Evolutionary conservation across 37 sponge, comb jelly and placozoan species (phyloP), one percentile per base, ranked within the genome.

Genomic region (Ephydatia muelleri): DNA sequence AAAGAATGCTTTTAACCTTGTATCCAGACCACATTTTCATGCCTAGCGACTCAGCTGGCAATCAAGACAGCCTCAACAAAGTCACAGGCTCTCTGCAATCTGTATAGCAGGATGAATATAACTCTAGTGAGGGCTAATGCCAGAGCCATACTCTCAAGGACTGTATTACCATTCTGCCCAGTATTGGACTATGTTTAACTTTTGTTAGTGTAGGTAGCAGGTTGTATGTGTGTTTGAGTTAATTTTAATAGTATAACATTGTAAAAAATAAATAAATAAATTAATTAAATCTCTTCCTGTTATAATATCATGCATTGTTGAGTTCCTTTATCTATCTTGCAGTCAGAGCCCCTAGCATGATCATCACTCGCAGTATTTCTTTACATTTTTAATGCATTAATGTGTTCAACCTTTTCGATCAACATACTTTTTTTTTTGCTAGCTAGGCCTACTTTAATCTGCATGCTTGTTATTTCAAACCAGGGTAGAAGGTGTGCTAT

Each of bases 51-150:
- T 57, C 9, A 57, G 57, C 57, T 57, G 57, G 57, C 57, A 57
- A 57, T 57, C 57, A 57, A 57, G 57, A 57, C 57, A 57, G 57
- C 57, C 57, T 57, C 57, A 57, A 57, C 57, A 57, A 57, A 57
- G 57, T 57, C 57, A 57, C 57, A 57, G 57, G 57, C 57, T 57
- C 57, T 57, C 57, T 57, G 57, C 57, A 57, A 57, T 57, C 57
- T 57, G 57, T 57, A 57, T 57, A 57, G 57, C 57, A 57, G 57
- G 57, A 57, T 57, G 57, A 57, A 57, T 21, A 57, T 57, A 57
- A 57, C 57, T 21, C 9, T 57, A 57, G 57, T 57, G 57, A 57
- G 57, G 57, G 57, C 57, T 57, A 57, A 57, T 57, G 57, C 57
- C 57, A 57, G 57, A 57, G 57, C 57, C 57, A 57, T 57, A 57